Conservation (phyloP, 1,140 invertebrate species). For the Trichogramma pretiosum region DNA sequence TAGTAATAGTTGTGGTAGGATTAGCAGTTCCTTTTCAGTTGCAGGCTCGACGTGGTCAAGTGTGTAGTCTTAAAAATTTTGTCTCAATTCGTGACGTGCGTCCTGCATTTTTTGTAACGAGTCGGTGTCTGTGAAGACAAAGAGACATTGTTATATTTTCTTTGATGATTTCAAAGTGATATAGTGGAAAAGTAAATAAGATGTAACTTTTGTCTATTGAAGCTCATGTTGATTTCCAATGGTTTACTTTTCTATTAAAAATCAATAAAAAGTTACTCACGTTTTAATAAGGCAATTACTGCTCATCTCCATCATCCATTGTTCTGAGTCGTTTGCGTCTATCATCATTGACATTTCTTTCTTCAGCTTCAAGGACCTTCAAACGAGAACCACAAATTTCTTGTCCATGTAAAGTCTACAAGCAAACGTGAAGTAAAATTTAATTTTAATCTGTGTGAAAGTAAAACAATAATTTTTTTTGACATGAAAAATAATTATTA, state of each 20-base stretch:
- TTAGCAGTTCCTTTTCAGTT: conserved; percentile 41
- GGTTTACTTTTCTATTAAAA: no score
- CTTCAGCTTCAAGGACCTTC: conserved; percentile 85
- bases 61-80: conserved; percentile 46
- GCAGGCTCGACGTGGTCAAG: conserved; percentile 46
- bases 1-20: no score
- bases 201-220: no score
- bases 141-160: conserved; percentile 42
- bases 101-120: conserved; percentile 46
- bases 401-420: conserved; percentile 66
- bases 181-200: conserved; percentile 14
- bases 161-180: conserved; percentile 20
- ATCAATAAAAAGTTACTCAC: no score
- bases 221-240: no score
- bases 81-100: conserved; percentile 47
- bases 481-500: conserved; percentile 26
- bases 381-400: conserved; percentile 71
- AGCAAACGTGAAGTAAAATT: no score
- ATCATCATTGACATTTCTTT: conserved; percentile 51
- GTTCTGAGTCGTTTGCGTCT: conserved; percentile 48
- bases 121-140: conserved; percentile 48
- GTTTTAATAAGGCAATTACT: conserved; percentile 30
- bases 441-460: no score
- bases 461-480: background rate
- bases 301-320: conserved; percentile 45